Base-by-base conservation (phyloP, 2,797 vertebrate species). In the Sebastiscus albofasciatus region DNA sequence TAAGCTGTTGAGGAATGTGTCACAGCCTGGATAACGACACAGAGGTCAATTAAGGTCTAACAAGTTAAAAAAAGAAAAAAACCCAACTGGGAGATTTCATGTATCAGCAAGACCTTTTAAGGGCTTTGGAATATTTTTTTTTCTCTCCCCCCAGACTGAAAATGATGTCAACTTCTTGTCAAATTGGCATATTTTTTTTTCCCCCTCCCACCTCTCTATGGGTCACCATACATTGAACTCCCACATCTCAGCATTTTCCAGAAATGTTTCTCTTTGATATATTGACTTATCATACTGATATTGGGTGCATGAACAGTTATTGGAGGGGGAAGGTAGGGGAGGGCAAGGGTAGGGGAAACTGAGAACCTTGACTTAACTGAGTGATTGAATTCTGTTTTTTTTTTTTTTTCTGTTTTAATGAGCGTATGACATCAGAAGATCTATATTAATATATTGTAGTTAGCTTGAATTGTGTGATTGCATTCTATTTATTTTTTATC, bases 401-500 rank as follows among this genome's bases (percentile, higher is more conserved):
- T 83, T 80, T 56, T 80, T 61, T 80, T 72, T 75, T 70, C 84
- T 90, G 89, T 96, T 96, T 96, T 95, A 95, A 91, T 94, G 96
- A 96, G 95, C 87, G 94, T 96, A 94, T 96, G 95, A 95, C 91
- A 93, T 95, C 94, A 96, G 95, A 96, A 94, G 95, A 96, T 96
- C 95, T 96, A 97, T 97, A 97, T 95, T 96, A 97, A 97, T 96
- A 97, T 96, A 97, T 97, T 97, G 96, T 96, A 96, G 93, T 96
- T 97, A 96, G 96, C 96, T 96, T 96, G 95, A 96, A 95, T 93
- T 94, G 94, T 96, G 95, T 96, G 96, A 96, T 95, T 96, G 94
- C 95, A 91, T 95, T 95, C 92, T 96, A 96, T 96, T 96, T 96
- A 96, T 96, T 96, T 94, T 94, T 94, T 94, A 94, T 93, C n/a